Conservation (phyloP, 2,888 invertebrate species). For the Allacma fusca region DNA sequence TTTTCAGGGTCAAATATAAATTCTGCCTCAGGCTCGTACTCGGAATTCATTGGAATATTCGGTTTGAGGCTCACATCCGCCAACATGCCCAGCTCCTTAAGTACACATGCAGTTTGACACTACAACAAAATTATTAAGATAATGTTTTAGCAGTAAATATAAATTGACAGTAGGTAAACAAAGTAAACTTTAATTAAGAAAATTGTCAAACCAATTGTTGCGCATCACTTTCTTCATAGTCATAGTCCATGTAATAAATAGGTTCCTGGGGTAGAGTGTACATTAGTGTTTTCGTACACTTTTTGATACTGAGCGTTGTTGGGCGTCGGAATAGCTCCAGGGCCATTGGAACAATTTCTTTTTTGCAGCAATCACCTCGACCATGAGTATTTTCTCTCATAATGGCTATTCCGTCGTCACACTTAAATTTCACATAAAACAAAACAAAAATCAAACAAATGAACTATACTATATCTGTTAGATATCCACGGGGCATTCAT, state of each 20-base stretch:
- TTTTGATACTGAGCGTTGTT: background rate
- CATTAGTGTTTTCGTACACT: constrained; percentile 10
- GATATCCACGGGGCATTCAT: too few relatives aligned
- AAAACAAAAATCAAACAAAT: background rate
- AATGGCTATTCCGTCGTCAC: background rate
- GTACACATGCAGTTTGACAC: background rate
- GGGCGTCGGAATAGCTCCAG: constrained; percentile 1
- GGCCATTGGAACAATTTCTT: background rate
- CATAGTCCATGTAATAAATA: background rate
- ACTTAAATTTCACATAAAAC: too few relatives aligned
- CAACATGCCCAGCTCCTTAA: background rate
- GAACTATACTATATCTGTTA: background rate
- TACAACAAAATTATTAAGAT: background rate
- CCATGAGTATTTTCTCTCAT: background rate
- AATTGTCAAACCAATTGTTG: constrained; percentile 24
- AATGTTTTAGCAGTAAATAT: background rate
- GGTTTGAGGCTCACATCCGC: background rate
- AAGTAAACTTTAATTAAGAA: background rate
- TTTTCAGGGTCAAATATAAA: background rate
- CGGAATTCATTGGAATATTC: background rate
- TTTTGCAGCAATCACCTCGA: constrained; percentile 10
- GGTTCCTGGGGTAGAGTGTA: background rate
- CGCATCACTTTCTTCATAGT: background rate
- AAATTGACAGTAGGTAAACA: background rate
- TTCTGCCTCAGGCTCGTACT: background rate